Evolutionary conservation across 2,113 vertebrate species (phyloP).

Genomic region (Python bivittatus): DNA sequence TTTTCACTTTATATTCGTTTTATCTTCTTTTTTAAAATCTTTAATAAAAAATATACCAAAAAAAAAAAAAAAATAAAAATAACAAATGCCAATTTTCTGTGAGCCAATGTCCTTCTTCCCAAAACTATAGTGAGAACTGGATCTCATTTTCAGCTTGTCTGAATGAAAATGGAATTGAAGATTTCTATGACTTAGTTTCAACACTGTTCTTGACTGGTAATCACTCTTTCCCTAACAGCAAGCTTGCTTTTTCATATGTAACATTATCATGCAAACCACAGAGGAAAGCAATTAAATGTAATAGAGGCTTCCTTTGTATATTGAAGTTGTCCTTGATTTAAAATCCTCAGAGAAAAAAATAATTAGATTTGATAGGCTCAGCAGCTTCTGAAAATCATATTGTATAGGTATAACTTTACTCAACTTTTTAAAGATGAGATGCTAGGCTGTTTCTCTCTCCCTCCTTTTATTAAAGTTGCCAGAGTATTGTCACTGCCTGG

Average conservation of each 20-base stretch:
- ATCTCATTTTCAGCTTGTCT: neutral
- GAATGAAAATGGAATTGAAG: neutral
- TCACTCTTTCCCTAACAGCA: slow-evolving; percentile 6
- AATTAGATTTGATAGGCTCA: slow-evolving; percentile 28
- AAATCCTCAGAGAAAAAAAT: slow-evolving; percentile 26
- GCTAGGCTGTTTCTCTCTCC: neutral
- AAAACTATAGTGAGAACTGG: neutral
- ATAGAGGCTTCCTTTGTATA: slow-evolving; percentile 35
- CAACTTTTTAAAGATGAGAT: neutral
- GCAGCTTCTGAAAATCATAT: slow-evolving; percentile 13
- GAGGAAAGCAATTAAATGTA: slow-evolving; percentile 8
- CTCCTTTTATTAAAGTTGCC: neutral
- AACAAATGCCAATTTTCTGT: neutral
- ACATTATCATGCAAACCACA: slow-evolving; percentile 1
- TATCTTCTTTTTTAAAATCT: too few species aligned
- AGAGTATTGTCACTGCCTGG: neutral
- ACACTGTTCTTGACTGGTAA: slow-evolving; percentile 34
- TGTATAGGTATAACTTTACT: neutral
- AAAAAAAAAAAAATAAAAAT: neutral
- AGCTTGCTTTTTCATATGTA: neutral
- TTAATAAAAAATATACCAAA: too few species aligned
- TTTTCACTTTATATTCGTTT: too few species aligned
- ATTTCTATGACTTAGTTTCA: neutral
- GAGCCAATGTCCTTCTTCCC: neutral
- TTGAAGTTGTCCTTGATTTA: slow-evolving; percentile 29